These are phyloP conservation scores for Maniola hyperantus DNA, from an alignment of 2,888 invertebrate genomes.

Conservation along the genomic window DNA sequence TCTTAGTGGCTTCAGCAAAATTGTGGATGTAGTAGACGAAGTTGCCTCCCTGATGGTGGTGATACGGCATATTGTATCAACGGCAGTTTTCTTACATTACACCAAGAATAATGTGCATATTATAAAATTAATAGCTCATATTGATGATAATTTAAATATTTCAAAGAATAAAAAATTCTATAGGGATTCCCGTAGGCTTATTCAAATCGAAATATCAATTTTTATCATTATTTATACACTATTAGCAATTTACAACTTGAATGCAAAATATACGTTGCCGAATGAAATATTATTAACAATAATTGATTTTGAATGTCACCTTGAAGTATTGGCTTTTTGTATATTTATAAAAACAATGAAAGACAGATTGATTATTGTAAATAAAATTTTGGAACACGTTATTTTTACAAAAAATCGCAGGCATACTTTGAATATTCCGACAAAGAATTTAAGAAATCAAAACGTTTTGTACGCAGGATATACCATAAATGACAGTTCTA, in stretches of 20 bases:
- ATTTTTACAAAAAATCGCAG: slow-evolving; percentile 42
- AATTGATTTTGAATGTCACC: slow-evolving; percentile 46
- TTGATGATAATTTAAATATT: slow-evolving; percentile 43
- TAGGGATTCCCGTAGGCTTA: slow-evolving; percentile 36
- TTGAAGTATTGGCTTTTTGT: slow-evolving; percentile 55
- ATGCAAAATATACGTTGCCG: neutral
- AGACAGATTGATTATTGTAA: slow-evolving; percentile 52
- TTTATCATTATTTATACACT: slow-evolving; percentile 43
- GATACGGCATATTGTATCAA: slow-evolving; percentile 48
- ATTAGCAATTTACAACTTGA: neutral
- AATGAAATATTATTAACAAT: slow-evolving; percentile 6
- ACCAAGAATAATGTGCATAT: slow-evolving; percentile 47
- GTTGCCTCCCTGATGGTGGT: slow-evolving; percentile 50
- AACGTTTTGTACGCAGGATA: slow-evolving; percentile 46
- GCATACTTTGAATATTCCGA: slow-evolving; percentile 22
- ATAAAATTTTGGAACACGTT: slow-evolving; percentile 51
- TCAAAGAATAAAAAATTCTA: slow-evolving; percentile 46
- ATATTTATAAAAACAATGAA: slow-evolving; percentile 52
- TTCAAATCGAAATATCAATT: slow-evolving; percentile 26
- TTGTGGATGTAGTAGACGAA: slow-evolving; percentile 46
- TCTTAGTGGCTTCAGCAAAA: slow-evolving; percentile 19
- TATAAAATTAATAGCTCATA: slow-evolving; percentile 46
- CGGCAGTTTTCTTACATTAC: slow-evolving; percentile 48
- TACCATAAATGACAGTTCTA: slow-evolving; percentile 43
- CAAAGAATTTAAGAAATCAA: slow-evolving; percentile 33